phyloP scores from a whole-genome alignment of 2,888 invertebrate genomes.

The Exephanes ischioxanthus region DNA sequence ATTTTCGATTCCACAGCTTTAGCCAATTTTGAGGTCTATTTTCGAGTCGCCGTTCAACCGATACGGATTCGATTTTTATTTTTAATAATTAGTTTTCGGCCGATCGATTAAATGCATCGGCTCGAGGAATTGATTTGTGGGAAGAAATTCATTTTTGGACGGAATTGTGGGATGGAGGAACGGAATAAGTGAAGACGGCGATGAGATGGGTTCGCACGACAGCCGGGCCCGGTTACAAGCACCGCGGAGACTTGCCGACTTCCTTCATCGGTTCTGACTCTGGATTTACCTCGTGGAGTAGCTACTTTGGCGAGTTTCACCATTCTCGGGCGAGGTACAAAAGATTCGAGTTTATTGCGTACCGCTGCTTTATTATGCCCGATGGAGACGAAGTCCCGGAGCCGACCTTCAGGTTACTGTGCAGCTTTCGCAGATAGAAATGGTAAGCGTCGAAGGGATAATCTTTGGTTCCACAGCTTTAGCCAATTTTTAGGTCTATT shows the following conservation, averaged over 20 bases:
- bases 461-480: no score
- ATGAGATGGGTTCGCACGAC: constrained; percentile 38
- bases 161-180: neutral
- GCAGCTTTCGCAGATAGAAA: no score
- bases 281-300: neutral
- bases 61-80: no score
- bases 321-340: neutral
- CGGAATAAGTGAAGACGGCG: constrained; percentile 23
- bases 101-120: no score
- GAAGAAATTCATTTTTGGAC: no score
- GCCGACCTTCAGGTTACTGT: neutral
- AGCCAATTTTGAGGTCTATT: no score
- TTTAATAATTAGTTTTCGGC: no score
- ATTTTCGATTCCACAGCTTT: no score
- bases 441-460: no score
- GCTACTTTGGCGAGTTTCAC: neutral
- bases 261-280: constrained; percentile 12
- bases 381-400: neutral
- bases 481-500: no score
- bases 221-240: constrained; percentile 53
- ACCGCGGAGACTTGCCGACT: constrained; percentile 6
- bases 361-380: neutral
- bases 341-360: neutral
- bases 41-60: no score
- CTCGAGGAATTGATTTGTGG: no score